Evolutionary conservation across 2,888 invertebrate species (phyloP), one percentile per base, ranked within the genome.

Genomic region (Melanostoma mellinum): DNA sequence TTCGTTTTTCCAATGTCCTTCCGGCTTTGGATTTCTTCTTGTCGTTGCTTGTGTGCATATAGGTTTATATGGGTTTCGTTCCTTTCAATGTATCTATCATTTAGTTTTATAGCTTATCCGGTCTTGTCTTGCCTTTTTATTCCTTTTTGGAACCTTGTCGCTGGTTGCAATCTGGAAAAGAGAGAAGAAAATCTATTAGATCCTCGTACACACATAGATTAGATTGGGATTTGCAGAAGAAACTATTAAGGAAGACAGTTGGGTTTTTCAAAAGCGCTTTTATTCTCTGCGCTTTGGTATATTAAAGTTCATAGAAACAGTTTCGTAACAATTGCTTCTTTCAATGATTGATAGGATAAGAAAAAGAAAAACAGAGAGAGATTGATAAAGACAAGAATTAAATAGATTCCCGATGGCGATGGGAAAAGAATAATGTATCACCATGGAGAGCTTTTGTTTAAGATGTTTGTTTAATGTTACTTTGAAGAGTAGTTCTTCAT

Each of bases 71-170:
- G 10, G n/a, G 35, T 30, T 38, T 63, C 50, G 3, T 36, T 5
- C 20, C 50, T 68, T 60, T 69, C 44, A 46, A 78, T 69, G 69
- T 63, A 48, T 58, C 56, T 82, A 73, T 78, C 82, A 65, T 78
- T 78, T 40, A 78, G 67, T 75, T 84, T 79, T 84, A 79, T 79
- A 67, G 71, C 56, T 65, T 79, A 56, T 52, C 38, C 33, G 6
- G 48, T 40, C 61, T 30, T 36, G 38, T 42, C 4, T 68, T 61
- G 58, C 6, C 52, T 61, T 48, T 4, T 38, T 8, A 10, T 48
- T 53, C 30, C 20, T 33, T 56, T 30, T 1, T 44, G 5, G n/a
- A n/a, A 48, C 65, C 40, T 67, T n/a, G 33, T 63, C 56, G 20
- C 52, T 30, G n/a, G 32, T 50, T 71, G 72, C 48, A 65, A 50